Evolutionary conservation across 2,888 invertebrate species (phyloP).

Genomic region (Anticlea derivata): DNA sequence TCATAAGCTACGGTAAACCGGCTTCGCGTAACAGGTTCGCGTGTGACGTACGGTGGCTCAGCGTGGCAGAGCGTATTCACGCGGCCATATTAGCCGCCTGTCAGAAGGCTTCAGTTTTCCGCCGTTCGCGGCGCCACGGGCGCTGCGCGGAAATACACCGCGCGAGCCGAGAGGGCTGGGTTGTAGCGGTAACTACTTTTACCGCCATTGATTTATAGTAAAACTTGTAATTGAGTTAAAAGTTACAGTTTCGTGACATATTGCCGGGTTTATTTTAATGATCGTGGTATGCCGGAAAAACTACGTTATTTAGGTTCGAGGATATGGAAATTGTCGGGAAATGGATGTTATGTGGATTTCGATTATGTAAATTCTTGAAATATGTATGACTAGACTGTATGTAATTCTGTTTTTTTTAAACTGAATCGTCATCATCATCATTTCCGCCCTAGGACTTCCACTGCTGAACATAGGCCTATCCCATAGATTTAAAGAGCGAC

Average conservation of each 20-base stretch:
- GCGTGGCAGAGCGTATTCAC: slow-evolving; percentile 78
- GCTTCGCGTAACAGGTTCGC: slow-evolving; percentile 69
- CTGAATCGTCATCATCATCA: too few relatives aligned
- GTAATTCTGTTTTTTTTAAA: too few relatives aligned
- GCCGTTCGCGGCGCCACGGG: slow-evolving; percentile 67
- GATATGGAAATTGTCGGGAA: too few relatives aligned
- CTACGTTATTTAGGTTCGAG: slow-evolving; percentile 2
- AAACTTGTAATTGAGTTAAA: slow-evolving; percentile 76
- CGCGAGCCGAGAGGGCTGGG: slow-evolving; percentile 42
- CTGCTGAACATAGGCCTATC: too few relatives aligned
- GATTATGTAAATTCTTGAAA: too few relatives aligned
- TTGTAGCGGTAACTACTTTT: slow-evolving; percentile 36
- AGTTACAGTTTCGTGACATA: slow-evolving; percentile 62
- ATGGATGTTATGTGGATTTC: too few relatives aligned
- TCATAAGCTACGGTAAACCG: slow-evolving; percentile 66
- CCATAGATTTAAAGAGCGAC: too few relatives aligned
- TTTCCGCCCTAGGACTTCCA: too few relatives aligned
- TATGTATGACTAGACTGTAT: too few relatives aligned
- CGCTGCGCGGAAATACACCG: slow-evolving; percentile 74
- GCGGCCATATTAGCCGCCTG: slow-evolving; percentile 80
- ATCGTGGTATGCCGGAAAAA: slow-evolving; percentile 8
- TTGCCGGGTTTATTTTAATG: slow-evolving; percentile 34
- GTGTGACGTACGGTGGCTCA: slow-evolving; percentile 67
- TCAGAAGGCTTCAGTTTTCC: slow-evolving; percentile 63
- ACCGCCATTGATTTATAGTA: slow-evolving; percentile 71